Base-by-base conservation (phyloP, 2,888 invertebrate genomes). In the Eupeodes luniger region DNA sequence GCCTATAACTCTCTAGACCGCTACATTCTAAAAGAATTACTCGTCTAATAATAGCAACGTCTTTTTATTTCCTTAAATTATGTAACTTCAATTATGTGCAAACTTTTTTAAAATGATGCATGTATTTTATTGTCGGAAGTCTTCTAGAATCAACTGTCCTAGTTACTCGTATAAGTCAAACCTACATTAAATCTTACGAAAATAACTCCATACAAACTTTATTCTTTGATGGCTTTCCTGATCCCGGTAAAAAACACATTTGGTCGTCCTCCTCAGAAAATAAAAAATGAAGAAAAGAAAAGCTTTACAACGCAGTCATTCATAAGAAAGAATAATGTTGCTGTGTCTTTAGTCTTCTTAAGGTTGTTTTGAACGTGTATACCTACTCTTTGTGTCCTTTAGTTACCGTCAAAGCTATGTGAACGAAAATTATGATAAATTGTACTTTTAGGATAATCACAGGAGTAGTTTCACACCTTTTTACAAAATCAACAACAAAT, bases 391-490 rank as follows among this genome's bases (percentile, higher is more conserved):
- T 59, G 34, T 36, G 14, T 51, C 34, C 49, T 27, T 27, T 67
- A n/a, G 67, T 51, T 3, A 5, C 34, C 75, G 51, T 75, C 70
- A 70, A 55, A 11, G 19, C 11, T 27, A 19, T 36, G 40, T 44
- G 11, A 11, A 14, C 14, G 12, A 64, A 74, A 62, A 87, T 87
- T 76, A 83, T 83, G 80, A 87, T 80, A 80, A 80, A 87, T 87
- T 49, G 76, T 67, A 72, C 76, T 83, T 66, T 87, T 72, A 87
- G 76, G 83, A 80, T 80, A 83, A 83, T 83, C 80, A 77, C 19
- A 49, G 19, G 40, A 76, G 34, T 64, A 69, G 81, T 59, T 77
- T 34, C 40, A 36, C 66, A 74, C 62, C 67, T 27, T 67, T 6
- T 9, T 36, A 64, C 51, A 40, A 1, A 40, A 40, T n/a, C 6